These are phyloP conservation scores for Cynodonichthys magdalenae DNA, from an alignment of 2,797 vertebrate genomes.

Conservation along the genomic window DNA sequence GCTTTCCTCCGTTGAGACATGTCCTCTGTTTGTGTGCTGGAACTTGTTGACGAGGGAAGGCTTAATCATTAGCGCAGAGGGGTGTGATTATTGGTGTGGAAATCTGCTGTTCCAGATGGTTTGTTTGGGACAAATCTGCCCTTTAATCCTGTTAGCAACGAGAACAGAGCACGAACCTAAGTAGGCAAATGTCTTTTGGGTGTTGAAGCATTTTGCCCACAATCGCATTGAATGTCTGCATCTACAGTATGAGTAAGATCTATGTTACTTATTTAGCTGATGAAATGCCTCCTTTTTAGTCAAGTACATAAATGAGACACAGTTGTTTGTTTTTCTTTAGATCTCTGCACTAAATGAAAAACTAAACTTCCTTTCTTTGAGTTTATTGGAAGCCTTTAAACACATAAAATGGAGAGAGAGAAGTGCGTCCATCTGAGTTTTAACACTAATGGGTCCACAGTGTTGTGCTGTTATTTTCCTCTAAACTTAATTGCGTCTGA, in stretches of 20 bases:
- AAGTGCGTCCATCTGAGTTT: slow-evolving; percentile 24
- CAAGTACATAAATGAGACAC: not conserved
- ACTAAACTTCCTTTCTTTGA: slow-evolving; percentile 20
- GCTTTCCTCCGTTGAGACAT: not conserved
- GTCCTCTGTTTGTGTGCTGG: not conserved
- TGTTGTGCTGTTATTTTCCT: slow-evolving; percentile 53
- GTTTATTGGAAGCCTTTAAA: slow-evolving; percentile 48
- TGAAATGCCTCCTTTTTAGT: not conserved
- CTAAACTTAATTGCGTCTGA: slow-evolving; percentile 56
- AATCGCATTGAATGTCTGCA: not conserved
- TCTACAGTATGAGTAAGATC: no score
- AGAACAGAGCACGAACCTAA: not conserved
- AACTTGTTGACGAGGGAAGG: not conserved
- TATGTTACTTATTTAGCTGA: no score
- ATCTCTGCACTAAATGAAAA: not conserved
- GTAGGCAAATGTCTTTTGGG: not conserved
- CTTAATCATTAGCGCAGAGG: slow-evolving; percentile 17
- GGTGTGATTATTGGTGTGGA: slow-evolving; percentile 41
- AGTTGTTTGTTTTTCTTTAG: not conserved
- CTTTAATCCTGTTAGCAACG: slow-evolving; percentile 14
- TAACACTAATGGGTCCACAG: slow-evolving; percentile 20
- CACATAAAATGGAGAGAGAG: slow-evolving; percentile 18
- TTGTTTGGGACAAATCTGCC: slow-evolving; percentile 20
- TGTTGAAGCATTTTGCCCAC: not conserved
- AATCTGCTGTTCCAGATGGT: slow-evolving; percentile 45